phyloP scores from a whole-genome alignment of 1,140 invertebrate species.

The Aphaenogaster floridana region DNA sequence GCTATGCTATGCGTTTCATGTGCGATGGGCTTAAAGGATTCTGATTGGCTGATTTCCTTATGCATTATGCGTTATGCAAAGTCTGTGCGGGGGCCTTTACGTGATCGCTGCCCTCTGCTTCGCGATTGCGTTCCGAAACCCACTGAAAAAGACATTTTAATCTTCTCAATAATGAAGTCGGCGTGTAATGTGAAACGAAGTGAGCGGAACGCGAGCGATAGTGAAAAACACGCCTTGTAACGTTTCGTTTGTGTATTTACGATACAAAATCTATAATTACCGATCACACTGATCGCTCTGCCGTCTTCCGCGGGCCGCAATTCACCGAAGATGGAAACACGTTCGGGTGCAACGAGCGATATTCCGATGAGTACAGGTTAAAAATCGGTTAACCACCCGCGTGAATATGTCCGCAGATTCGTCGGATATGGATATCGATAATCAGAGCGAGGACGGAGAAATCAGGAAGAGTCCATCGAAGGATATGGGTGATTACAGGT shows the following conservation, averaged over 20 bases:
- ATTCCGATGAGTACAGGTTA: neutral
- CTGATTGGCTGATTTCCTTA: too few relatives aligned
- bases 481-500: slow-evolving; percentile 90
- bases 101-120: too few relatives aligned
- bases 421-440: slow-evolving; percentile 86
- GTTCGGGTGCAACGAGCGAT: neutral
- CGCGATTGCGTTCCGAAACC: too few relatives aligned
- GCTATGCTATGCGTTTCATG: too few relatives aligned
- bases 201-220: neutral
- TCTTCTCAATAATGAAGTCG: too few relatives aligned
- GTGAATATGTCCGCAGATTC: slow-evolving; percentile 71
- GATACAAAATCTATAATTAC: neutral
- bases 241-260: neutral
- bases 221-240: neutral
- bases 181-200: neutral
- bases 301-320: neutral
- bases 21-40: too few relatives aligned
- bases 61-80: too few relatives aligned
- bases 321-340: neutral
- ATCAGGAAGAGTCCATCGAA: slow-evolving; percentile 89
- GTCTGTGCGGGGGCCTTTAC: too few relatives aligned
- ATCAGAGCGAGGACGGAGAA: slow-evolving; percentile 92
- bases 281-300: too few relatives aligned
- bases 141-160: too few relatives aligned
- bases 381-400: neutral